Conservation (phyloP, 1,140 invertebrate genomes). For the Galendromus occidentalis region DNA sequence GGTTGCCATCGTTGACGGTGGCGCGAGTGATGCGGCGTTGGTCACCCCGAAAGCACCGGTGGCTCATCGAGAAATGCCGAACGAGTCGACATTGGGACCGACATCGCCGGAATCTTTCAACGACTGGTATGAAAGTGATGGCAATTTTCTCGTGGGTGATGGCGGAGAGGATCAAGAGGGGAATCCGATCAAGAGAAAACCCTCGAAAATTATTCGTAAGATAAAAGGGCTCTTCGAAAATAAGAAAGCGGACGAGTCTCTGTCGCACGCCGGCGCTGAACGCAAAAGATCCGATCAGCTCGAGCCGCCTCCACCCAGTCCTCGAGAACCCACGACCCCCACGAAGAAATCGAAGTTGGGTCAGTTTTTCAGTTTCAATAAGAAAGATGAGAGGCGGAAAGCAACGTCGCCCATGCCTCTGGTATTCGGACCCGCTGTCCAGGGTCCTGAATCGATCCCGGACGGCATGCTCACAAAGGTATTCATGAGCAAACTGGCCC, state of each 20-base stretch:
- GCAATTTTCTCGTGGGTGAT: neutral
- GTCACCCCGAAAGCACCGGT: neutral
- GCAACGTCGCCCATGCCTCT: neutral
- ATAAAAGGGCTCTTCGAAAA: constrained; percentile 5
- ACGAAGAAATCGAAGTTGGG: neutral
- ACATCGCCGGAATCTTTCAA: neutral
- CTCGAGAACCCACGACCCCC: neutral
- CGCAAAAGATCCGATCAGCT: constrained; percentile 1
- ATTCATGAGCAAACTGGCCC: neutral
- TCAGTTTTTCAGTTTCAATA: constrained; percentile 6
- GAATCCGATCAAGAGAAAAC: neutral
- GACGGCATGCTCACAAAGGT: constrained; percentile 5
- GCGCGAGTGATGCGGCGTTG: too few relatives aligned
- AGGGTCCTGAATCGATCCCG: neutral
- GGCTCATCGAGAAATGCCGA: neutral
- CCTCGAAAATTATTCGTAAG: constrained; percentile 1
- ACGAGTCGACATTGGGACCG: neutral
- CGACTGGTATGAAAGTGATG: neutral
- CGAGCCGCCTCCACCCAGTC: neutral
- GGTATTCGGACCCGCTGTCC: neutral
- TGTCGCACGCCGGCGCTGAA: neutral
- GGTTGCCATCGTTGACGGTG: too few relatives aligned
- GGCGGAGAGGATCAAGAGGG: neutral
- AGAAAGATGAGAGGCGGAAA: neutral
- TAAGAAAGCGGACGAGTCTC: neutral